Evolutionary conservation across 2,113 vertebrate genomes (phyloP), one percentile per base, ranked within the genome.

Genomic region (Vombatus ursinus): DNA sequence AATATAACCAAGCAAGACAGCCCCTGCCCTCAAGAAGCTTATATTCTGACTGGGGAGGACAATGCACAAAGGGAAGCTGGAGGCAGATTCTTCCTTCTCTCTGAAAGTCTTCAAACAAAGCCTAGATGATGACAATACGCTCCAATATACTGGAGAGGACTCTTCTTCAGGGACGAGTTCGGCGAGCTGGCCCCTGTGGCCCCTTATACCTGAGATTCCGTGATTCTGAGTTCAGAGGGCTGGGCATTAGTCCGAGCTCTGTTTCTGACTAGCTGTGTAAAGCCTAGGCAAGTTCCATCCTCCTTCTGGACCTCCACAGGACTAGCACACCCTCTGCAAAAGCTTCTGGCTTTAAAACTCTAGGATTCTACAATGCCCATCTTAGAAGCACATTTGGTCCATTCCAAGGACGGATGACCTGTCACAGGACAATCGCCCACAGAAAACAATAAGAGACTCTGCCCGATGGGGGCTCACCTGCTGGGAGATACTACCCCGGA

Each of bases 401-500:
- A 50, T 68, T 84, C 49, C 93, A 52, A 3, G 48, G 57, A 44
- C 48, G 51, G 6, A 50, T 9, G 57, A 89, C 28, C 53, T 52
- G 25, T 25, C 6, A 11, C 0, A 14, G 92, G 89, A 68, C 68
- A 93, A 52, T 84, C 90, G 91, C 57, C 92, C 1, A 26, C 5
- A 90, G 0, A n/a, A 84, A 95, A 47, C 0, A 50, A 90, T 50
- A 91, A n/a, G 37, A 31, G 16, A 22, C 19, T 23, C 68, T 37
- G 12, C n/a, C 8, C 44, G 0, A 2, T 52, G 23, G 0, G 0
- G 77, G 95, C 97, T 91, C 97, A 99, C 99, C 99, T 99, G 99
- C 95, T 99, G 99, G 92, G 99, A 99, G 48, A 98, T 96, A 8
- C 93, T 89, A 0, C 98, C 93, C 96, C 99, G 97, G 37, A 99